Conservation (phyloP, 2,888 invertebrate species). For the Tenthredo livida region DNA sequence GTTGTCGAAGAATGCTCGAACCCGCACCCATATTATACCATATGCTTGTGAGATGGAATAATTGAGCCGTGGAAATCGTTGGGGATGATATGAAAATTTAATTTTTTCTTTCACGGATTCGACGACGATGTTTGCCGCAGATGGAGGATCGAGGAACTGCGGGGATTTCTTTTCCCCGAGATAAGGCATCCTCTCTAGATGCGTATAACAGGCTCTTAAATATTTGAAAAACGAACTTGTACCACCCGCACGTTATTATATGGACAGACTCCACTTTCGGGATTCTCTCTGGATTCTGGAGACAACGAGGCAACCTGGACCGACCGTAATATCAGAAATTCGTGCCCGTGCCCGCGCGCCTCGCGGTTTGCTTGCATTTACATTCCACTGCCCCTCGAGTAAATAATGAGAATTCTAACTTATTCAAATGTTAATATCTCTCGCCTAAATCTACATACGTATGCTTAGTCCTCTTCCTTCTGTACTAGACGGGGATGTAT, state of each 20-base stretch:
- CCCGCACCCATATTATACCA: too few relatives aligned
- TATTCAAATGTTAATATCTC: slow-evolving; percentile 40
- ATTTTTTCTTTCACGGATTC: not conserved
- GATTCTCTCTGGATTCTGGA: slow-evolving; percentile 5
- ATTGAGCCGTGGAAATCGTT: slow-evolving; percentile 19
- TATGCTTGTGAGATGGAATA: slow-evolving; percentile 19
- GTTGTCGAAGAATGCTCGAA: not conserved
- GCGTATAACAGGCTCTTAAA: not conserved
- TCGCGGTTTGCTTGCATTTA: not conserved
- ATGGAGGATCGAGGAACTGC: not conserved
- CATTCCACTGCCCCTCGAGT: not conserved
- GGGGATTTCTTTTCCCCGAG: not conserved
- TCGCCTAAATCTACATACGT: slow-evolving; percentile 18
- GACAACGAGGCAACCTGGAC: slow-evolving; percentile 26
- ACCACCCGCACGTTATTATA: not conserved
- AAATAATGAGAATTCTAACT: slow-evolving; percentile 28
- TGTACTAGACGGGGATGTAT: not conserved
- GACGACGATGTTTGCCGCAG: not conserved
- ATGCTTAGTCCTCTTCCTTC: not conserved
- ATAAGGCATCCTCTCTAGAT: not conserved
- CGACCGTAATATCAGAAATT: slow-evolving; percentile 21
- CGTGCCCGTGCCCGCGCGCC: not conserved
- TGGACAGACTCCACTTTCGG: not conserved
- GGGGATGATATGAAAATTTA: slow-evolving; percentile 16
- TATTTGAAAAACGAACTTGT: slow-evolving; percentile 27